A percentile compares a stretch with the other conserved stretches of the same genome.
These are phyloP conservation scores for Calyptomena viridis DNA, from an alignment of 2,113 vertebrate genomes.

Conservation along the genomic window DNA sequence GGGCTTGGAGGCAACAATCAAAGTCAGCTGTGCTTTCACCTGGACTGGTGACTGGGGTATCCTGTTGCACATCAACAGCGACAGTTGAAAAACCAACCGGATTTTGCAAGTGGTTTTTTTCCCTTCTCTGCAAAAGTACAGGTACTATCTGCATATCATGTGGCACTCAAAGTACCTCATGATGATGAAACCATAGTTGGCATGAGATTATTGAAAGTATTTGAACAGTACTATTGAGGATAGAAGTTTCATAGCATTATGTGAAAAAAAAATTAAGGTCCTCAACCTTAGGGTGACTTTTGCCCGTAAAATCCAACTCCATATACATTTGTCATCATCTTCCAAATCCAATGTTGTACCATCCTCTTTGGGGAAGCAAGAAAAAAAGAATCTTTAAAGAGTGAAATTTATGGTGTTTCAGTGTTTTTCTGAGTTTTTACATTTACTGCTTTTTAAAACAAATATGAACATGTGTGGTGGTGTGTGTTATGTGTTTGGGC, in stretches of 20 bases:
- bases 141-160: background rate
- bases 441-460: background rate
- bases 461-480: no score
- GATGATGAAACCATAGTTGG: background rate
- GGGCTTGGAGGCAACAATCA: background rate
- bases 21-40: background rate
- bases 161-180: background rate
- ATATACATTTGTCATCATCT: background rate
- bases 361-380: background rate
- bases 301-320: background rate
- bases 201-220: background rate
- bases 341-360: background rate
- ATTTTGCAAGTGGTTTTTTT: background rate
- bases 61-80: background rate
- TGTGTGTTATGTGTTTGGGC: no score
- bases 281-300: background rate
- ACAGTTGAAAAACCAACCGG: background rate
- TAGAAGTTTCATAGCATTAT: background rate
- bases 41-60: background rate
- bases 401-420: background rate
- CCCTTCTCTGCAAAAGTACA: background rate
- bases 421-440: background rate
- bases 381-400: background rate
- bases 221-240: background rate
- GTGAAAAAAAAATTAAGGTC: background rate